These are phyloP conservation scores for Rhinogobius similis DNA, from an alignment of 2,113 vertebrate species.

Conservation along the genomic window DNA sequence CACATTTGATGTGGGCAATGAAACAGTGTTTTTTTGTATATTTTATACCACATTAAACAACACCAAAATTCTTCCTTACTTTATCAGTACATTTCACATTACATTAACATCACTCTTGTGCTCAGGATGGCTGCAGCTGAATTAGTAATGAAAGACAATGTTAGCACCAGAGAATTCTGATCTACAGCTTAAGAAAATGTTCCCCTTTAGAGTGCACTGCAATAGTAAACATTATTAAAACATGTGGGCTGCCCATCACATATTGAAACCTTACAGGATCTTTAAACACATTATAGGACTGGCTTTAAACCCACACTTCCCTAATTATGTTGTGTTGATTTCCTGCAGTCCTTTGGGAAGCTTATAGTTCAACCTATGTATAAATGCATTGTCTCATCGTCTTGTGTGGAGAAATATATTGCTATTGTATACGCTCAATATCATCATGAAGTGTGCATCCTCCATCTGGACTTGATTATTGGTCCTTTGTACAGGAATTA, in stretches of 20 bases:
- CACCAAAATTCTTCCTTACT: no score
- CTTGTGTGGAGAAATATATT: constrained; percentile 35
- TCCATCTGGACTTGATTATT: no score
- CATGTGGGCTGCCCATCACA: constrained; percentile 3
- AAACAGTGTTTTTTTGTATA: no score
- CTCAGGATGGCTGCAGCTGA: constrained; percentile 64
- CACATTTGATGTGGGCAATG: constrained; percentile 13
- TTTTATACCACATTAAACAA: no score
- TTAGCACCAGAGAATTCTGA: constrained; percentile 48
- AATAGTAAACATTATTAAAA: constrained; percentile 37
- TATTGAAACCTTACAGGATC: constrained; percentile 36
- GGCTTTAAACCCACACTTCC: constrained; percentile 41
- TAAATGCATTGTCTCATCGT: constrained; percentile 62
- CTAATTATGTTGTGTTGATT: constrained; percentile 61
- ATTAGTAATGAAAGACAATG: constrained; percentile 77
- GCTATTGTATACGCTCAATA: constrained; percentile 38
- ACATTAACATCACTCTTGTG: constrained; percentile 72
- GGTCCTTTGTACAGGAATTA: not conserved
- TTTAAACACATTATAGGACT: constrained; percentile 40
- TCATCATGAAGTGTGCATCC: no score
- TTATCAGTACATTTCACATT: constrained; percentile 62
- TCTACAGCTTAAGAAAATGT: constrained; percentile 45
- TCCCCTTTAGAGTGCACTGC: constrained; percentile 31
- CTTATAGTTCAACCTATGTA: constrained; percentile 45
- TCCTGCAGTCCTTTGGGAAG: constrained; percentile 45